Percentiles rank a stretch among this genome's conserved stretches.
These are phyloP conservation scores for Allygus modestus DNA, from an alignment of 2,888 invertebrate genomes.

Conservation along the genomic window DNA sequence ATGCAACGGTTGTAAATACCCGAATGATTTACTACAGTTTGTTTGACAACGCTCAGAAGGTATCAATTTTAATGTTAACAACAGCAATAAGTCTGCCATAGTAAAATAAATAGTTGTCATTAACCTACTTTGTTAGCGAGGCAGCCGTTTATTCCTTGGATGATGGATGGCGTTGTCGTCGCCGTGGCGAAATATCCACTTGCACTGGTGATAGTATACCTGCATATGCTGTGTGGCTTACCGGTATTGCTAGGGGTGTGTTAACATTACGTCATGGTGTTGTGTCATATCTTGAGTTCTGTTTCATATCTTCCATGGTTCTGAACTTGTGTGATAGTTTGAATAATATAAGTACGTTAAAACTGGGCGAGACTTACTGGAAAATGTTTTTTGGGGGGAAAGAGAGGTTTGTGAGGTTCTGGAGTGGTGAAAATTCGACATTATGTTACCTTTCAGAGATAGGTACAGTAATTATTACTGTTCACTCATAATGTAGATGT, in stretches of 20 bases:
- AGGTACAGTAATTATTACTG: no score
- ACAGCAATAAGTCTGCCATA: conserved; percentile 21
- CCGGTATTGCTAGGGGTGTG: neutral
- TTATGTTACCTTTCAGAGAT: no score
- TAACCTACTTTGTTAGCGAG: conserved; percentile 1
- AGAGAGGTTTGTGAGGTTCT: no score
- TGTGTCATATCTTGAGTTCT: neutral
- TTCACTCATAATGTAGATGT: no score
- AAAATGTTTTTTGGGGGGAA: no score
- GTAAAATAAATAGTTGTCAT: conserved; percentile 9
- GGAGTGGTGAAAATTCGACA: no score
- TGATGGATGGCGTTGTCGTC: neutral
- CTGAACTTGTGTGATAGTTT: no score
- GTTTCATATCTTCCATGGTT: neutral
- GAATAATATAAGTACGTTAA: no score
- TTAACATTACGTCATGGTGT: neutral
- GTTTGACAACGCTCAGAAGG: neutral
- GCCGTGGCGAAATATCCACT: neutral
- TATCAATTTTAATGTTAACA: conserved; percentile 6
- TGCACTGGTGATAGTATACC: neutral
- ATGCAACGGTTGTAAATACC: neutral
- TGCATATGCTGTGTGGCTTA: neutral
- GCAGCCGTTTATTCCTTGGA: neutral
- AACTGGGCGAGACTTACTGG: no score
- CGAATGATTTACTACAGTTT: neutral